Base-by-base conservation (phyloP, 2,888 invertebrate genomes). In the Drosophila fungiperda region DNA sequence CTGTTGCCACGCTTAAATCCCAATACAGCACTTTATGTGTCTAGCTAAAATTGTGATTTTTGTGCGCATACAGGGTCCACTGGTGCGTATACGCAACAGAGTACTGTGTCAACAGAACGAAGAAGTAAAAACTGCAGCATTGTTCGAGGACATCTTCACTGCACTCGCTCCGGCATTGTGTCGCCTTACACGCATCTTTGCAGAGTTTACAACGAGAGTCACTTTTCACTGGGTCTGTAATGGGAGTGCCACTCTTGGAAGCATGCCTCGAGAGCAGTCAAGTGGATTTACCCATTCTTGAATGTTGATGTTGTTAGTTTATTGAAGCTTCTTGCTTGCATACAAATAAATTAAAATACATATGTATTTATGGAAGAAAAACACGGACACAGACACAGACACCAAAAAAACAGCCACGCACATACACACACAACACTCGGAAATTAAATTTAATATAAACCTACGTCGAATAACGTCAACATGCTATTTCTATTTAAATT, bases 401-500 rank as follows among this genome's bases (percentile, higher is more conserved):
- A 49, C 11, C 11, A 55, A n/a, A 50, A 23, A 54, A 29, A 49
- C 15, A 33, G 42, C 42, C 12, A 23, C 32, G 36, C 55, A 65
- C 29, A 45, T 26, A 61, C n/a, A 36, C 35, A 58, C n/a, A 36
- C 32, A 58, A 29, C 12, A 59, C 57, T 60, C 29, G 68, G 53
- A 83, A 76, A 88, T 80, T 85, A 86, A 83, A 87, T 86, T 85
- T 83, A 81, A 83, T 86, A 83, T 66, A 80, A 82, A 88, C 80
- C 83, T 63, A 82, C 82, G 80, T 69, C 81, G 82, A 78, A 82
- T 77, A 80, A 74, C 81, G 78, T 80, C 81, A 88, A 80, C 76
- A 83, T 83, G 76, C 82, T 82, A 78, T 87, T 84, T 84, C 82
- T 88, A 87, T 88, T 87, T 88, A 87, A 88, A 87, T 87, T 87